Percentiles rank a stretch among this genome's conserved stretches.
phyloP scores from a whole-genome alignment of 1,140 invertebrate species.

The Scaptodrosophila lebanonensis region DNA sequence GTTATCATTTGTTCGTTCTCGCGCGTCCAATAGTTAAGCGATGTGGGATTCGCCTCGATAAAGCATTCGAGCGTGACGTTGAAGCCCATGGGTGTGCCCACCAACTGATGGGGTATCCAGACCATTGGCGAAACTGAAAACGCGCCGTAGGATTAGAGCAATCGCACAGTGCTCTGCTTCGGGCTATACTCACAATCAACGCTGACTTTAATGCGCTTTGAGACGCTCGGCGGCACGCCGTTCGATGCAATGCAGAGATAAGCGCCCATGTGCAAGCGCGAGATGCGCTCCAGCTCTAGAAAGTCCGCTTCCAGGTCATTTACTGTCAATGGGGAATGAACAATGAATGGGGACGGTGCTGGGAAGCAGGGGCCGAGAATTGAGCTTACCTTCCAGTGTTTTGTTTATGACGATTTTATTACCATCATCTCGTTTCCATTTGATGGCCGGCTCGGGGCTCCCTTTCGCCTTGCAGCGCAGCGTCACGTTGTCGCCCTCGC shows the following conservation, averaged over 20 bases:
- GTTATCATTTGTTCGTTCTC: slow-evolving; percentile 93
- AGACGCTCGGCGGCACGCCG: slow-evolving; percentile 88
- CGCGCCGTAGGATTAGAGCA: background rate
- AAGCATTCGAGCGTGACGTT: slow-evolving; percentile 91
- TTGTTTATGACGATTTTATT: slow-evolving; percentile 90
- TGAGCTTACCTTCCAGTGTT: slow-evolving; percentile 83
- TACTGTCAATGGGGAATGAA: slow-evolving; percentile 79
- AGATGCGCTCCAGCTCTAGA: slow-evolving; percentile 90
- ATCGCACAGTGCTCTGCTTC: background rate
- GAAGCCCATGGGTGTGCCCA: slow-evolving; percentile 87
- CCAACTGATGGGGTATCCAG: slow-evolving; percentile 92
- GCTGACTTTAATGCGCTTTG: slow-evolving; percentile 94
- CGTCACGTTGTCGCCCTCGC: slow-evolving; percentile 92
- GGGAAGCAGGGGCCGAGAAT: background rate
- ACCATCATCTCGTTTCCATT: slow-evolving; percentile 93
- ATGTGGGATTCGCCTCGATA: slow-evolving; percentile 93
- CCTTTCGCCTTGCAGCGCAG: slow-evolving; percentile 92
- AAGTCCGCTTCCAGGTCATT: slow-evolving; percentile 88
- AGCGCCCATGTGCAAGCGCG: slow-evolving; percentile 92
- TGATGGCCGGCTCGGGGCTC: slow-evolving; percentile 90
- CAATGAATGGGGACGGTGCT: background rate
- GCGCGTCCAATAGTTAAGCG: slow-evolving; percentile 93
- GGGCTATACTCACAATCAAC: slow-evolving; percentile 92
- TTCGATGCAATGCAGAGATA: slow-evolving; percentile 92
- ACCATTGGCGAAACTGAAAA: slow-evolving; percentile 87